Base-by-base conservation (phyloP, 2,888 invertebrate genomes). In the Myathropa florea region DNA sequence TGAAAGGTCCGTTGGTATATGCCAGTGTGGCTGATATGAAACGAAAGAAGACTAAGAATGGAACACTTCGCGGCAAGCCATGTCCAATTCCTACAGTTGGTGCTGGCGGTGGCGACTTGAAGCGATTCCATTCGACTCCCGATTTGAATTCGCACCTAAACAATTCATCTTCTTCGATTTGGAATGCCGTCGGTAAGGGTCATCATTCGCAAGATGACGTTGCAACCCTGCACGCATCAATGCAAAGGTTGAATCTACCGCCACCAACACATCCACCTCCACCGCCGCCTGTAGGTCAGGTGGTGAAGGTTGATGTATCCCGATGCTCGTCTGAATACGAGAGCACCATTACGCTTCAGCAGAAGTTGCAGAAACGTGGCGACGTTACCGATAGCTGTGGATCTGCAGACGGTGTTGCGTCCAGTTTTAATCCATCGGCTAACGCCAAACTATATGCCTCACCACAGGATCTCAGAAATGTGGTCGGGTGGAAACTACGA, bases 1-100 rank as follows among this genome's bases (percentile, higher is more conserved):
- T 96, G 75, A 94, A 94, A 89, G 93, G 94, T 0, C 93, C 94
- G 2, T 93, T 95, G 65, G 97, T 98, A 53, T 98, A 98, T 93
- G 97, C 97, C 60, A 98, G 98, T 91, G 98, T 98, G 59, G 97
- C 98, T 0, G 98, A 98, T 92, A 98, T 98, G 98, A 98, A 98
- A 93, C 95, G 98, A 76, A 96, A 96, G 75, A 92, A 92, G 79
- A 89, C 90, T 3, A 92, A 92, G 85, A 91, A 92, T 72, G 93
- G 93, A 77, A 93, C 93, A 0, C 73, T 93, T 2, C 91, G 92
- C 10, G 93, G 92, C 26, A 93, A 93, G 65, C 93, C 93, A 0
- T 93, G 93, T 79, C 89, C 92, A 46, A 93, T 93, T 73, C 93
- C 93, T 21, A 91, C 90, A 0, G 90, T 93, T 23, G 91, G 90